phyloP scores from a whole-genome alignment of 2,888 invertebrate species.

The Cephalotes varians region DNA sequence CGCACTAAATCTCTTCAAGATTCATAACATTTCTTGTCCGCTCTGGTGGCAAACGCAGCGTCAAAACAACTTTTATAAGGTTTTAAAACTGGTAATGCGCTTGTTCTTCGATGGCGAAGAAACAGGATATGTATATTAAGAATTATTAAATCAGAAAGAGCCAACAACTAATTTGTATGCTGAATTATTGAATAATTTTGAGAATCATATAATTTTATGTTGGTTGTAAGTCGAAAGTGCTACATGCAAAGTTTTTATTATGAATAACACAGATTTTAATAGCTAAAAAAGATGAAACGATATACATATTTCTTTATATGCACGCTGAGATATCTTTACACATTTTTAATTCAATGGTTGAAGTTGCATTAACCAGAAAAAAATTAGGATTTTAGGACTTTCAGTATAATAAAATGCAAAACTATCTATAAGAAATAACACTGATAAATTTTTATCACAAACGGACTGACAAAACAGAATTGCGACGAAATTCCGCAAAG shows the following conservation, averaged over 20 bases:
- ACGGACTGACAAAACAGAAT: neutral
- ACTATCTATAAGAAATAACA: neutral
- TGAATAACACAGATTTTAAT: neutral
- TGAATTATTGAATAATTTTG: conserved; percentile 18
- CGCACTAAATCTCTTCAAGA: conserved; percentile 62
- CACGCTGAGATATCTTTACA: neutral
- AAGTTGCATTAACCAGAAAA: neutral
- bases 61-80: conserved; percentile 62
- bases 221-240: neutral
- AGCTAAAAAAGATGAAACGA: neutral
- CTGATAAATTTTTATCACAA: neutral
- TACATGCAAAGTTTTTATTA: conserved; percentile 17
- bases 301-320: neutral
- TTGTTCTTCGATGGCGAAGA: conserved; percentile 3
- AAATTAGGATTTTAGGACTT: neutral
- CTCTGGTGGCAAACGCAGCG: conserved; percentile 28
- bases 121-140: neutral
- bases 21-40: conserved; percentile 60
- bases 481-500: neutral
- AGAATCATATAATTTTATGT: neutral
- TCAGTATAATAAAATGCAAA: neutral
- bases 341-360: neutral
- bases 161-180: conserved; percentile 19
- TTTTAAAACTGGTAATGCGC: conserved; percentile 62
- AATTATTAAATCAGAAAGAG: conserved; percentile 33